phyloP scores from a whole-genome alignment of 2,113 vertebrate genomes.

The Mirounga angustirostris region DNA sequence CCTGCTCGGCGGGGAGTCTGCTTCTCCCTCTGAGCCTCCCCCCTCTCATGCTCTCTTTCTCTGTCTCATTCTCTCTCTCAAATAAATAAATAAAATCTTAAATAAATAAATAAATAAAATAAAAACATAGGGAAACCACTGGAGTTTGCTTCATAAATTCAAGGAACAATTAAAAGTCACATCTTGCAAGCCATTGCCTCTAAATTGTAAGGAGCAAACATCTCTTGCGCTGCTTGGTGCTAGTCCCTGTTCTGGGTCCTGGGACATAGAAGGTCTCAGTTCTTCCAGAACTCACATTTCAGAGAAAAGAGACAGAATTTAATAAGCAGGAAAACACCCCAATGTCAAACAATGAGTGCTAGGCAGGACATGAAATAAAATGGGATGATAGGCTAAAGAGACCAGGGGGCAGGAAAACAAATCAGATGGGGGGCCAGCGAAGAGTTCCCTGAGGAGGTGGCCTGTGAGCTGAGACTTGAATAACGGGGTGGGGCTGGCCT shows the following conservation, averaged over 20 bases:
- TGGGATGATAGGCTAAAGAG: background rate
- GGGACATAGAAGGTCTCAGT: background rate
- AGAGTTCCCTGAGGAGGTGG: background rate
- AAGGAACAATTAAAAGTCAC: background rate
- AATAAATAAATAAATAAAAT: background rate
- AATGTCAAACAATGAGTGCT: background rate
- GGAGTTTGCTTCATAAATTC: background rate
- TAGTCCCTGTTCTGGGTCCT: background rate
- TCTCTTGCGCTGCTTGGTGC: background rate
- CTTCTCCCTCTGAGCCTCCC: no score
- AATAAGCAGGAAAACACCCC: background rate
- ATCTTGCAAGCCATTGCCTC: background rate
- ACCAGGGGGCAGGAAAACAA: background rate
- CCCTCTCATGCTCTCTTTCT: no score
- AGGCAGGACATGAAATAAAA: background rate
- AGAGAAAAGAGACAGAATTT: constrained; percentile 3
- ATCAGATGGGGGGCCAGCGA: background rate
- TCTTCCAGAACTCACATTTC: constrained; percentile 9
- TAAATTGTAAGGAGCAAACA: background rate
- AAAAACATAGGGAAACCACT: background rate
- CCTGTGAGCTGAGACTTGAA: background rate
- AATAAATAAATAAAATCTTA: no score
- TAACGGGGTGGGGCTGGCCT: background rate
- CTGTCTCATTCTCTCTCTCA: no score
- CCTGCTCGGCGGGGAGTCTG: no score